Conservation (phyloP, 2,888 invertebrate species). For the Xanthorhoe designata region DNA sequence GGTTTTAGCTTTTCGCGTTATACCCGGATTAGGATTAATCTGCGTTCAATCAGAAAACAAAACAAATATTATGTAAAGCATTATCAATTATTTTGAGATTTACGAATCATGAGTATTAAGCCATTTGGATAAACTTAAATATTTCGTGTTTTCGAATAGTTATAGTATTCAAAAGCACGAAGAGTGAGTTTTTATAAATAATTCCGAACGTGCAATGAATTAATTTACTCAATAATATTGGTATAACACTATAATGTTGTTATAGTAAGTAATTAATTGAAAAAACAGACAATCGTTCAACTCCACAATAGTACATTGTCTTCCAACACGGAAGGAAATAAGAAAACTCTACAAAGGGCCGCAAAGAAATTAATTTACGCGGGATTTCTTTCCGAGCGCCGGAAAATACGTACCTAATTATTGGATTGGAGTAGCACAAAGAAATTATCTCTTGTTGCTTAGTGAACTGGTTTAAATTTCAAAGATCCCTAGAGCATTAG, state of each 20-base stretch:
- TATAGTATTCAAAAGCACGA: too few relatives aligned
- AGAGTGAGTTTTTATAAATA: too few relatives aligned
- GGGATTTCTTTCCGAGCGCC: conserved; percentile 16
- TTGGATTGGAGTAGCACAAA: conserved; percentile 21
- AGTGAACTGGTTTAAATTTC: background rate
- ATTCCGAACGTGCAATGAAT: background rate
- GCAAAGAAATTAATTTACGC: conserved; percentile 28
- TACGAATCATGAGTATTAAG: background rate
- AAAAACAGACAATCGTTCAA: conserved; percentile 7
- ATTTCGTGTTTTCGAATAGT: background rate
- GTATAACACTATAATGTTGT: background rate
- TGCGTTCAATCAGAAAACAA: background rate
- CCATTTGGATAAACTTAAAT: background rate
- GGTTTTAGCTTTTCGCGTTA: background rate
- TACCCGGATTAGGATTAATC: background rate
- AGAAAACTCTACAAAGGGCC: conserved; percentile 28
- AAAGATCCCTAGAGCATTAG: too few relatives aligned
- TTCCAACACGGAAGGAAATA: conserved; percentile 17
- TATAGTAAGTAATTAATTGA: background rate
- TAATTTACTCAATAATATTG: background rate
- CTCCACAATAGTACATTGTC: conserved; percentile 16
- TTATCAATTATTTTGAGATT: too few relatives aligned
- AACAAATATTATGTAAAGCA: background rate
- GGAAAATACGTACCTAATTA: conserved; percentile 28
- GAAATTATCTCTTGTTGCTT: conserved; percentile 11